These are phyloP conservation scores for Burhinus bistriatus DNA, from an alignment of 2,113 vertebrate species.

Conservation along the genomic window DNA sequence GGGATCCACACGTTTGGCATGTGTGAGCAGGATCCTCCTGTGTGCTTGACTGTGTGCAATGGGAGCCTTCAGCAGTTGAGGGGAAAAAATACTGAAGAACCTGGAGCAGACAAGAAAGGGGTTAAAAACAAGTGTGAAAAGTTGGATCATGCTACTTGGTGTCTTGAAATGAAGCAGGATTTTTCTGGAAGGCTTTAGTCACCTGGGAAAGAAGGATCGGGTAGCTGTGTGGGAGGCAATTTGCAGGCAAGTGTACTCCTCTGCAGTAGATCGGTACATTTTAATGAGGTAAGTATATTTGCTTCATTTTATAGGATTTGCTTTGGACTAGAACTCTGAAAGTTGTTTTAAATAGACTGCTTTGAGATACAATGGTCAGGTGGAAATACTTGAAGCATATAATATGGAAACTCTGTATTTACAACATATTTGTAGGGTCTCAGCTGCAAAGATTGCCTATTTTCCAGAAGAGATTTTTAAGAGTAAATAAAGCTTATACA, in stretches of 20 bases:
- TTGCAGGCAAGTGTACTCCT: conserved; percentile 68
- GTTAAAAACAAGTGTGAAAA: conserved; percentile 45
- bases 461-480: neutral
- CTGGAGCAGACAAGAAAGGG: neutral
- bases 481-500: neutral
- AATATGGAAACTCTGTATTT: neutral
- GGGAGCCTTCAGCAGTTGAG: neutral
- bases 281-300: conserved; percentile 61
- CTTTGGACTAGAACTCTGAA: conserved; percentile 44
- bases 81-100: neutral
- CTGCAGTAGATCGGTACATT: conserved; percentile 64
- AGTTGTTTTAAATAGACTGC: conserved; percentile 15
- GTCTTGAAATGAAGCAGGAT: conserved; percentile 49
- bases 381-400: conserved; percentile 8
- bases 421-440: neutral
- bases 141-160: neutral
- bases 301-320: conserved; percentile 38
- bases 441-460: neutral
- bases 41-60: neutral
- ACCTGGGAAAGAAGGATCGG: conserved; percentile 57
- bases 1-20: fast-evolving
- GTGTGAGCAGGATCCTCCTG: neutral
- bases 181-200: conserved; percentile 69
- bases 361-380: conserved; percentile 43
- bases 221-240: conserved; percentile 65